Base-by-base conservation (phyloP, 2,113 vertebrate genomes). In the Hyaena hyaena region DNA sequence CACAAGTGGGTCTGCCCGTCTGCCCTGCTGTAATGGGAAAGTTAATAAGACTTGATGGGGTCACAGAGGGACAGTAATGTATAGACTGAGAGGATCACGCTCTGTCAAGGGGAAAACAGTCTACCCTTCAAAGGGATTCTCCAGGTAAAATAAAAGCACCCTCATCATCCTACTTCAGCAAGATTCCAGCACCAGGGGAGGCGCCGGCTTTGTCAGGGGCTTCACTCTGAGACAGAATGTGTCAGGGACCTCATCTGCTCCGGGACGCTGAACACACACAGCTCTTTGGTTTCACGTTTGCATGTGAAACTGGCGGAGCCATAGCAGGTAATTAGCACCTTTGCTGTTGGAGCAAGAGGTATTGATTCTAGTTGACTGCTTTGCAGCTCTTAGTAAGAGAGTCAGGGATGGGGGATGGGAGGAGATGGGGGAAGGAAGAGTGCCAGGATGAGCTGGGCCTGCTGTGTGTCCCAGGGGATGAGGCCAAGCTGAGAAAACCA, bases 241-340 rank as follows among this genome's bases (percentile, higher is more conserved):
- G 10, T 90, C 90, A 79, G 48, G 53, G 77, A 89, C 83, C 95
- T 66, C 63, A 14, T 81, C 53, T 93, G 88, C 71, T 88, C 58
- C 7, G 90, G 71, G 76, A 89, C 84, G 55, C 88, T 74, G 39
- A 89, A 63, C n/a, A 39, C 35, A 91, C 26, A 26, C 4, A 12
- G 55, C 81, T 94, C 35, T 63, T 95, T 92, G 66, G 82, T 85
- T 74, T 81, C 91, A 93, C 79, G 71, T 95, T 98, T 96, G 48
- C 68, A 48, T 39, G 87, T 55, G 88, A 91, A 96, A 92, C 50
- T 55, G n/a, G 43, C 58, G 65, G 80, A 92, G 68, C 82, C 16
- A 0, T 19, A 50, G 33, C 55, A 90, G 96, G 58, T 93, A 79
- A 93, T 93, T 73, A 89, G 93, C 43, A 92, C 90, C 87, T 92